Base-by-base conservation (phyloP, 2,797 vertebrate genomes). In the Clarias laeviceps region DNA sequence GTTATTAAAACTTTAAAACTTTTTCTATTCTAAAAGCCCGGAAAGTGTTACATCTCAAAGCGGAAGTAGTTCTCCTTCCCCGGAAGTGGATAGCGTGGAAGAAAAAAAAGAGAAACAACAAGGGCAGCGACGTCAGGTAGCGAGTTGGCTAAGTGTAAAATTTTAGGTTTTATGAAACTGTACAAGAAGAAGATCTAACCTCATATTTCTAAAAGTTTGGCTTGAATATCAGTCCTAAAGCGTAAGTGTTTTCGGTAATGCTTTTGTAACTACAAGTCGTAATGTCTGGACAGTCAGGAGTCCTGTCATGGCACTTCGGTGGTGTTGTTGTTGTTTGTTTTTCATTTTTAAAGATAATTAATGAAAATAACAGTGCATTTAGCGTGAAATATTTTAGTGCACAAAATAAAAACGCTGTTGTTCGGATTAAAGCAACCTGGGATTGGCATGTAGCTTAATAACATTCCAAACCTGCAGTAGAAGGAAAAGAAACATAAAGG, bases 81-180 rank as follows among this genome's bases (percentile, higher is more conserved):
- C 87, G 91, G 91, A 91, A 89, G 88, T 89, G 85, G 89, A 87
- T 32, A 40, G 40, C 57, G n/a, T 50, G 59, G 22, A 22, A 37
- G 22, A 22, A 37, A n/a, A 20, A 68, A 69, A 82, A 88, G 84
- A 89, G 83, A 89, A 87, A 89, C 84, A 86, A 88, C 84, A 88
- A 89, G 89, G 86, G 69, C 88, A 88, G 83, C 61, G 79, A 83
- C 82, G 88, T 65, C 37, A 87, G 84, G 37, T 84, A 82, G 68
- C 66, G 17, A 79, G n/a, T 81, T 80, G 80, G 64, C 45, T 50
- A 74, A 64, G 54, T 59, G n/a, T 12, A 84, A 66, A 83, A 61
- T 69, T 50, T 3, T 24, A 45, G 61, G 68, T 34, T 77, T 34
- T 27, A n/a, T n/a, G 29, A 79, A 59, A 29, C 40, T 70, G 45